Conservation (phyloP, 2,797 vertebrate genomes). For the Spea hammondii region DNA sequence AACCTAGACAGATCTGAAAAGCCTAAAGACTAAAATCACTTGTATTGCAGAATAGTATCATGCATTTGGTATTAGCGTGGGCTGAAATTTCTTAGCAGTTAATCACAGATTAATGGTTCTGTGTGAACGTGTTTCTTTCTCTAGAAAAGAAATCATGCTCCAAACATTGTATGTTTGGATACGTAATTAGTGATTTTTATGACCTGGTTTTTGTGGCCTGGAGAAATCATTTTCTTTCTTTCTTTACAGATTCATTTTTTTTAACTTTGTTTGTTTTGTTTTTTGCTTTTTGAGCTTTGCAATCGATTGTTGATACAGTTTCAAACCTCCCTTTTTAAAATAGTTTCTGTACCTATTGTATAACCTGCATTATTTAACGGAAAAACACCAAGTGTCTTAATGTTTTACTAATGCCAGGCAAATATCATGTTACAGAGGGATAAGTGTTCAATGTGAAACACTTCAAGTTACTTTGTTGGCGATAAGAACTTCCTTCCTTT, state of each 20-base stretch:
- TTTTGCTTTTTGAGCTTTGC: slow-evolving; percentile 16
- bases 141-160: background rate
- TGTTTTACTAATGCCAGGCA: slow-evolving; percentile 30
- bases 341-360: slow-evolving; percentile 21
- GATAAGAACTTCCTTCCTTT: slow-evolving; percentile 41
- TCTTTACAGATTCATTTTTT: background rate
- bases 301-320: background rate
- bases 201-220: background rate
- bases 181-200: background rate
- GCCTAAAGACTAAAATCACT: background rate
- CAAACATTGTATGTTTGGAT: background rate
- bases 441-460: background rate
- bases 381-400: slow-evolving; percentile 36
- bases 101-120: slow-evolving; percentile 29
- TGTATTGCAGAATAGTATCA: background rate
- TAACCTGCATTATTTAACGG: slow-evolving; percentile 28
- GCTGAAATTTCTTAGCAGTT: slow-evolving; percentile 19
- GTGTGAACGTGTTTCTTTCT: slow-evolving; percentile 12
- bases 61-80: slow-evolving; percentile 20
- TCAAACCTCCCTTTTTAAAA: slow-evolving; percentile 1
- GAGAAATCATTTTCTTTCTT: background rate
- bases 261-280: background rate
- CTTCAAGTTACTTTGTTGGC: slow-evolving; percentile 45
- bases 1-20: background rate
- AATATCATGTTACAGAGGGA: slow-evolving; percentile 29